A percentile compares a stretch with the other conserved stretches of the same genome.
Evolutionary conservation across 2,113 vertebrate genomes (phyloP).

Genomic region (Ameiurus melas): DNA sequence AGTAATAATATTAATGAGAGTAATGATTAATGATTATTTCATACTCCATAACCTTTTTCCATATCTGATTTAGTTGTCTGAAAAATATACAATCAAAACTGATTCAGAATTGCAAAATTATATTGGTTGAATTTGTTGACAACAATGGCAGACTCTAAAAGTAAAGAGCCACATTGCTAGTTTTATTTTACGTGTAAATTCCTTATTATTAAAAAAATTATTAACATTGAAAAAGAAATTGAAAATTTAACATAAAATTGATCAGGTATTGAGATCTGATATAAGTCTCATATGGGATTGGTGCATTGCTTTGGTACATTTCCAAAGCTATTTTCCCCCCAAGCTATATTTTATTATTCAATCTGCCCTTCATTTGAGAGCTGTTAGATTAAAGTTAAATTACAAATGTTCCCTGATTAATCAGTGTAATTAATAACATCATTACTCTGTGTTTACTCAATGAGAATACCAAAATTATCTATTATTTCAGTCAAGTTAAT

Average conservation of each 20-base stretch:
- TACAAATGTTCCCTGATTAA: background rate
- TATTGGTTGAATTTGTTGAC: background rate
- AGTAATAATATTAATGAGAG: too few relatives aligned
- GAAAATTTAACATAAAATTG: too few relatives aligned
- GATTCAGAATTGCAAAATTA: background rate
- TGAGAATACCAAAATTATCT: background rate
- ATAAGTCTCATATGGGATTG: background rate
- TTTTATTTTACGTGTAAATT: too few relatives aligned
- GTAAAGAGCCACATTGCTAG: too few relatives aligned
- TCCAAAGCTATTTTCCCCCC: background rate
- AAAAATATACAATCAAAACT: background rate
- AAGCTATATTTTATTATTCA: background rate
- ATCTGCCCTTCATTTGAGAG: background rate
- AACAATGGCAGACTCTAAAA: background rate
- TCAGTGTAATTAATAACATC: background rate
- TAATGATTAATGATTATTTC: too few relatives aligned
- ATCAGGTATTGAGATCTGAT: too few relatives aligned
- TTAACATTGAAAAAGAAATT: too few relatives aligned
- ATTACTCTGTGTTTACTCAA: background rate
- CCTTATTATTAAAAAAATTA: too few relatives aligned
- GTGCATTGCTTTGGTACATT: background rate
- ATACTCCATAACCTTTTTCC: too few relatives aligned
- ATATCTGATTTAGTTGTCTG: too few relatives aligned
- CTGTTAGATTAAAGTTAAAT: background rate
- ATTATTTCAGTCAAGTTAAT: background rate